Conservation (phyloP, 2,888 invertebrate genomes). For the Cheilosia pagana region DNA sequence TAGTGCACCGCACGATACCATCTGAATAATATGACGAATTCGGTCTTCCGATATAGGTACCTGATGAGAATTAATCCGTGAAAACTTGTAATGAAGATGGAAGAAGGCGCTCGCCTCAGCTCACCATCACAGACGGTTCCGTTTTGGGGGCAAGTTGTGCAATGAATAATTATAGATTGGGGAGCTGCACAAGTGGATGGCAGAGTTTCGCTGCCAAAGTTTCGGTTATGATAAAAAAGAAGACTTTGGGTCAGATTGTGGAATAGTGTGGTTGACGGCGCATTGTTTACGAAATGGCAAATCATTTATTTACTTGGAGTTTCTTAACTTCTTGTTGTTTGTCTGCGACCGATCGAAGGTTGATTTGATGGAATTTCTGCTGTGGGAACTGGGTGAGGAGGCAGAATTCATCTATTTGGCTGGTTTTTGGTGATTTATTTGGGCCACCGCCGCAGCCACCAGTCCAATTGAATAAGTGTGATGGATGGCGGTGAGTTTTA, state of each 20-base stretch:
- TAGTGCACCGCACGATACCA: slow-evolving; percentile 36
- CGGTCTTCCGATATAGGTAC: slow-evolving; percentile 40
- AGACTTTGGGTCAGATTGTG: slow-evolving; percentile 59
- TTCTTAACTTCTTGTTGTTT: slow-evolving; percentile 28
- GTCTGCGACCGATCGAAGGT: slow-evolving; percentile 22
- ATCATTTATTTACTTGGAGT: slow-evolving; percentile 61
- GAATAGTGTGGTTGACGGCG: slow-evolving; percentile 45
- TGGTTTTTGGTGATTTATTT: slow-evolving; percentile 55
- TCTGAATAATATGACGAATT: slow-evolving; percentile 69
- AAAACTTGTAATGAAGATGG: slow-evolving; percentile 67
- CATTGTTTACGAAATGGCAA: slow-evolving; percentile 67
- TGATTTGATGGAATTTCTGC: slow-evolving; percentile 28
- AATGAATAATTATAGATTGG: slow-evolving; percentile 66
- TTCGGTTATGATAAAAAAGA: slow-evolving; percentile 55
- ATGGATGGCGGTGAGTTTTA: background rate
- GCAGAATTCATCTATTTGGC: background rate
- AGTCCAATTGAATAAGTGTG: background rate
- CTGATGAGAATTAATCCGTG: slow-evolving; percentile 71
- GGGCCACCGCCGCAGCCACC: background rate
- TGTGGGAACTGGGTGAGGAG: slow-evolving; percentile 53
- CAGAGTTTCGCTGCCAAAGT: slow-evolving; percentile 29
- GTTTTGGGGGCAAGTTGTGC: slow-evolving; percentile 63
- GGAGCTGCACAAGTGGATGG: slow-evolving; percentile 69
- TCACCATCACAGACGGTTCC: background rate
- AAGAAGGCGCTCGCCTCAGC: slow-evolving; percentile 24